These are phyloP conservation scores for Mesorhabditis spiculigera DNA, from an alignment of 2,888 invertebrate genomes.

Conservation along the genomic window DNA sequence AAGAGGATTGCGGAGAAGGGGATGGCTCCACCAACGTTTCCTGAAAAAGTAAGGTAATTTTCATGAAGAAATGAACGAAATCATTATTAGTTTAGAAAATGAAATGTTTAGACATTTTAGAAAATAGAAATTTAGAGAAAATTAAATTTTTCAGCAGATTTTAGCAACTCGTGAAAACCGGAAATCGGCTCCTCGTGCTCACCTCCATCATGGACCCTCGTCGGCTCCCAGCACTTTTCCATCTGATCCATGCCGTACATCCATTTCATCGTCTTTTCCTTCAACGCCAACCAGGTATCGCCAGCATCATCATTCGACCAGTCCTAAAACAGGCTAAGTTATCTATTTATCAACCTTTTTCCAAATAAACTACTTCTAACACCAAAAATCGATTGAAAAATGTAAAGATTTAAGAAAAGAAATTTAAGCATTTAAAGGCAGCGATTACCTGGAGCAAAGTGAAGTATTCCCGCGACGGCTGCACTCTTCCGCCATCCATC, in stretches of 20 bases:
- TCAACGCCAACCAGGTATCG: conserved; percentile 40
- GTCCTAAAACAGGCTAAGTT: too few species aligned
- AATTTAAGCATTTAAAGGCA: too few species aligned
- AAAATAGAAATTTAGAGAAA: too few species aligned
- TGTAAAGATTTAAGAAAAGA: too few species aligned
- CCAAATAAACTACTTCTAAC: too few species aligned
- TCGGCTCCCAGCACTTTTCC: conserved; percentile 49
- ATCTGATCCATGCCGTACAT: conserved; percentile 48
- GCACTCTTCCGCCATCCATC: conserved; percentile 17
- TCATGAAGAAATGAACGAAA: too few species aligned
- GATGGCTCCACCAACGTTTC: conserved; percentile 51
- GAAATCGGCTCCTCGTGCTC: not conserved
- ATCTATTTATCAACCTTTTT: too few species aligned
- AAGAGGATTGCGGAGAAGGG: conserved; percentile 52
- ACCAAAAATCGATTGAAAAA: too few species aligned
- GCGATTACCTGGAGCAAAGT: conserved; percentile 47
- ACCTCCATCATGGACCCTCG: conserved; percentile 47
- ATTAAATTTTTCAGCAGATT: too few species aligned
- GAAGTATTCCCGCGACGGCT: conserved; percentile 40
- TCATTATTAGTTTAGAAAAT: too few species aligned
- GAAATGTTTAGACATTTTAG: too few species aligned
- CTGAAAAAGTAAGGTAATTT: conserved; percentile 10
- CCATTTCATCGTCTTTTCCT: conserved; percentile 53
- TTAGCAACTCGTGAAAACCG: not conserved
- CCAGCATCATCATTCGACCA: conserved; percentile 37